A percentile compares a stretch with the other conserved stretches of the same genome.
Evolutionary conservation across 2,888 invertebrate species (phyloP).

Genomic region (Hemithea aestivaria): DNA sequence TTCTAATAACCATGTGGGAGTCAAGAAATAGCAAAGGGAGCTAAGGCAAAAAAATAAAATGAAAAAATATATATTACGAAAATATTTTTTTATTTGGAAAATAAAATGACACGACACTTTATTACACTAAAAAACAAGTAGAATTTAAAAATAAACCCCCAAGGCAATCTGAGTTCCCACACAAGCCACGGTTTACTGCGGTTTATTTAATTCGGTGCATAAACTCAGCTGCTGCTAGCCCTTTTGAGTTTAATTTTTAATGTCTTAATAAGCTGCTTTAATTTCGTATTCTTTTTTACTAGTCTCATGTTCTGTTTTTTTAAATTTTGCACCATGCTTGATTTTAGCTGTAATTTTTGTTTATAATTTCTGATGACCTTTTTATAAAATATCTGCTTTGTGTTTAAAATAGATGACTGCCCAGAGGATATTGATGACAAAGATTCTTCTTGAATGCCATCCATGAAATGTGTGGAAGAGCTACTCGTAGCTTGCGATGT

Average conservation of each 20-base stretch:
- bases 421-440: background rate
- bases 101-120: no score
- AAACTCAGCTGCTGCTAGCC: background rate
- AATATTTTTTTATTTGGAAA: no score
- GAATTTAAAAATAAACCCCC: conserved; percentile 17
- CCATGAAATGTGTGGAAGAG: conserved; percentile 2
- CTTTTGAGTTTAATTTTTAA: conserved; percentile 1
- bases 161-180: no score
- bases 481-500: no score
- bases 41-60: no score
- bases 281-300: background rate
- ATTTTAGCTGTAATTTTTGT: conserved; percentile 3
- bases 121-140: no score
- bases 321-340: conserved; percentile 4
- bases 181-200: conserved; percentile 8
- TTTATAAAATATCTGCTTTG: conserved; percentile 1
- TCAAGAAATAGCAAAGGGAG: no score
- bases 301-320: conserved; percentile 1
- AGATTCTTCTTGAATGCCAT: background rate
- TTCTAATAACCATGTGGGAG: no score
- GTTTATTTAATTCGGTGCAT: background rate
- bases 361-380: conserved; percentile 2
- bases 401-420: background rate
- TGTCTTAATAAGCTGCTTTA: background rate
- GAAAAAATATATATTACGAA: no score